These are phyloP conservation scores for Aporophyla lueneburgensis DNA, from an alignment of 2,888 invertebrate species.

Conservation along the genomic window DNA sequence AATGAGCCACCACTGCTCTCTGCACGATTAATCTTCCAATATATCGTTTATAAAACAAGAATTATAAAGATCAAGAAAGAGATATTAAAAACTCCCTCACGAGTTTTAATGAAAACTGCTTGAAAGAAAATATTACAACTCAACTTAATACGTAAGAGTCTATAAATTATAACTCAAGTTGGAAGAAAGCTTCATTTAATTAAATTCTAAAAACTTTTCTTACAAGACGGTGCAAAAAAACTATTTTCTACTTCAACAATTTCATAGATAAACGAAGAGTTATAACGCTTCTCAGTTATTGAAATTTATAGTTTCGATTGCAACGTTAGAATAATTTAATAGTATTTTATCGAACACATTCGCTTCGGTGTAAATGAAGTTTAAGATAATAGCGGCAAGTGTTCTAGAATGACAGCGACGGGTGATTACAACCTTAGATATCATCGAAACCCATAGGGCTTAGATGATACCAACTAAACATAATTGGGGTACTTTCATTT, in stretches of 20 bases:
- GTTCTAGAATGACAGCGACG: constrained; percentile 8
- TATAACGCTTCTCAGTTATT: constrained; percentile 10
- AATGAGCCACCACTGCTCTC: not conserved
- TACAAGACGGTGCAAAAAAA: constrained; percentile 4
- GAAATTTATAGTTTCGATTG: constrained; percentile 14
- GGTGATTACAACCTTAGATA: constrained; percentile 24
- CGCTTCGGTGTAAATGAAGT: constrained; percentile 21
- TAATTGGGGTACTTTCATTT: not conserved
- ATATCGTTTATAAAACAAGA: not conserved
- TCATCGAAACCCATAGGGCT: not conserved
- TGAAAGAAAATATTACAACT: constrained; percentile 11
- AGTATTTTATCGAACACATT: not conserved
- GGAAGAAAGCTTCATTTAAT: constrained; percentile 30
- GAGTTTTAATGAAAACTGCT: constrained; percentile 16
- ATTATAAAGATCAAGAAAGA: not conserved
- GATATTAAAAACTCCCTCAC: not conserved
- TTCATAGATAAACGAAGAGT: constrained; percentile 29
- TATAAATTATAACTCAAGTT: constrained; percentile 33
- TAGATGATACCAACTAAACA: not conserved
- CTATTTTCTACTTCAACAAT: constrained; percentile 18
- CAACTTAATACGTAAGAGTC: constrained; percentile 9
- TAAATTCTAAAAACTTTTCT: constrained; percentile 40
- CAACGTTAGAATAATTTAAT: not conserved
- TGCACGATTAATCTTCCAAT: not conserved
- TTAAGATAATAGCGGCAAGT: constrained; percentile 9